Evolutionary conservation across 1,140 invertebrate genomes (phyloP), one percentile per base, ranked within the genome.

Genomic region (Polypedilum pembai): DNA sequence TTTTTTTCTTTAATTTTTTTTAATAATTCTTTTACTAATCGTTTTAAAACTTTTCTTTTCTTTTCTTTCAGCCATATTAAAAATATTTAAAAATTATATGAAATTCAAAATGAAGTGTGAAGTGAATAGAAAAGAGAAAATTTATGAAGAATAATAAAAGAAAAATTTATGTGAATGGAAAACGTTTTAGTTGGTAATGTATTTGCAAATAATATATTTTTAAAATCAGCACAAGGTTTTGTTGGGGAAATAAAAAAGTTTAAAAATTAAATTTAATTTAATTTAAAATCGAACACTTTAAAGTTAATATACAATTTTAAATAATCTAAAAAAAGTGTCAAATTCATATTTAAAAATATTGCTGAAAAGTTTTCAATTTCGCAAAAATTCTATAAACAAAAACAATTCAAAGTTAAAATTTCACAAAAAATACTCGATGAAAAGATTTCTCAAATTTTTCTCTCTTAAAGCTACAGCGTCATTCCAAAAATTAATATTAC

Each of bases 31-130:
- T 56, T 56, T n/a, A 56, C 45, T 56, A 56, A 56, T 56, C 8
- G 45, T 56, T 56, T 12, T 56, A 4, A n/a, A 56, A n/a, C 15
- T 56, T 56, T 56, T 56, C 12, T 15, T 56, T 56, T 56, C n/a
- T 56, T 56, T n/a, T 45, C 15, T 56, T 56, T 56, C 45, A 56
- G 45, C 45, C 12, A 45, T 45, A 10, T 56, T 8, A 45, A 56
- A 56, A 45, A 56, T 15, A 56, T n/a, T 56, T 56, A 7, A 45
- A 45, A 45, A 56, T 56, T 56, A 15, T 56, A 56, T n/a, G n/a
- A n/a, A 15, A 56, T 56, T 56, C 45, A n/a, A 56, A 45, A 56
- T 56, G 45, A 15, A n/a, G n/a, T 56, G 45, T 56, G 45, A 56
- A 56, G 45, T 56, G 12, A 1, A 15, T 15, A n/a, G 12, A 45